These are phyloP conservation scores for Cyprinus carpio DNA, from an alignment of 2,113 vertebrate genomes.

Conservation along the genomic window DNA sequence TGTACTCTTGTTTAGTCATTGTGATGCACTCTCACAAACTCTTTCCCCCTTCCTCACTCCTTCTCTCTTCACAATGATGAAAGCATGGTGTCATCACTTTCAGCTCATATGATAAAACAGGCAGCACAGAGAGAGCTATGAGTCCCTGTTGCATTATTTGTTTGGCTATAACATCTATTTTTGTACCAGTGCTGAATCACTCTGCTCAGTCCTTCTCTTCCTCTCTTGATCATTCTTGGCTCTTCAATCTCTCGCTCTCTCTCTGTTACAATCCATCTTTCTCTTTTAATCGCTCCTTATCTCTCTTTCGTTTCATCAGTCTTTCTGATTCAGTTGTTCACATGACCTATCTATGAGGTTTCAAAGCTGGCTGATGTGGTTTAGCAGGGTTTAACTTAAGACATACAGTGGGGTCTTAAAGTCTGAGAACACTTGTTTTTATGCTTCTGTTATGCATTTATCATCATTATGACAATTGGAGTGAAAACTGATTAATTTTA, in stretches of 20 bases:
- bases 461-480: not conserved
- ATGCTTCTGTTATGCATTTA: not conserved
- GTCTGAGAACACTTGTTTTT: not conserved
- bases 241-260: not conserved
- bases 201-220: not conserved
- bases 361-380: not conserved
- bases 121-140: constrained; percentile 54
- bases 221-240: not conserved
- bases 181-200: constrained; percentile 53
- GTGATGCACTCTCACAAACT: constrained; percentile 7
- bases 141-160: constrained; percentile 61
- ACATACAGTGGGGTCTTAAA: not conserved
- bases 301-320: not conserved
- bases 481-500: too few species aligned
- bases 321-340: constrained; percentile 14
- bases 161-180: constrained; percentile 70
- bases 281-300: constrained; percentile 8
- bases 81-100: constrained; percentile 2
- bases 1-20: constrained; percentile 1
- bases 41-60: constrained; percentile 6
- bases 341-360: constrained; percentile 15
- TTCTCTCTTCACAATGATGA: not conserved
- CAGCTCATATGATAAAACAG: constrained; percentile 14
- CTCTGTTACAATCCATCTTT: not conserved
- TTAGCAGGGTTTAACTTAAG: not conserved